Conservation (phyloP, 2,113 vertebrate genomes). For the Myiagra hebetior region DNA sequence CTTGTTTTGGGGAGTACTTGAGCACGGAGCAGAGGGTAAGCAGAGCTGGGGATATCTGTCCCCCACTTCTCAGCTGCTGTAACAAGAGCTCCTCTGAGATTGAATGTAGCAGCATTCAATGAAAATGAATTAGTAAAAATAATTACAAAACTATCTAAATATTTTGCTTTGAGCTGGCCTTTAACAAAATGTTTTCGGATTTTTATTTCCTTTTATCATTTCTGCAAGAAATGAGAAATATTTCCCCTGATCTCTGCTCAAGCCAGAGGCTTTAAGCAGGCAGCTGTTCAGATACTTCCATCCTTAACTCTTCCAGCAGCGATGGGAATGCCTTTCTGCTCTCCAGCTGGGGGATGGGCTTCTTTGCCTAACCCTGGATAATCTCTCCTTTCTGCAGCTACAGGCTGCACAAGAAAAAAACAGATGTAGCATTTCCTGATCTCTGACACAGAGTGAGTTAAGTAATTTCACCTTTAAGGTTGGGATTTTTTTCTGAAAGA, state of each 20-base stretch:
- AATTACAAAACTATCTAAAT: background rate
- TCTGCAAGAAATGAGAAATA: background rate
- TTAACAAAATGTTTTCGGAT: background rate
- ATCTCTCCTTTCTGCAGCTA: background rate
- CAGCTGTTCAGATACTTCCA: background rate
- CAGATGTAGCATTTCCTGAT: background rate
- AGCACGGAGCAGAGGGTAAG: background rate
- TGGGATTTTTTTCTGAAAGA: background rate
- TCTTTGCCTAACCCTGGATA: background rate
- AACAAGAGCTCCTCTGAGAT: fast-evolving
- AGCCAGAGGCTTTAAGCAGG: background rate
- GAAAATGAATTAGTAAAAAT: background rate
- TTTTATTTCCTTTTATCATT: background rate
- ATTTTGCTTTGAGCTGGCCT: background rate
- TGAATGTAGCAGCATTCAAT: background rate
- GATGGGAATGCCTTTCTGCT: background rate
- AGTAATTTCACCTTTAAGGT: background rate
- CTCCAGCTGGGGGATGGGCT: background rate
- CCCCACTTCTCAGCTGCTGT: background rate
- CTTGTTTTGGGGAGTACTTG: background rate
- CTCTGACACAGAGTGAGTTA: background rate
- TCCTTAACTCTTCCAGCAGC: background rate
- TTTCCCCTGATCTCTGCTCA: background rate
- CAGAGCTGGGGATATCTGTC: background rate
- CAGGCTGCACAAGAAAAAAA: fast-evolving